phyloP scores from a whole-genome alignment of 2,888 invertebrate species.

The Endotricha flammealis region DNA sequence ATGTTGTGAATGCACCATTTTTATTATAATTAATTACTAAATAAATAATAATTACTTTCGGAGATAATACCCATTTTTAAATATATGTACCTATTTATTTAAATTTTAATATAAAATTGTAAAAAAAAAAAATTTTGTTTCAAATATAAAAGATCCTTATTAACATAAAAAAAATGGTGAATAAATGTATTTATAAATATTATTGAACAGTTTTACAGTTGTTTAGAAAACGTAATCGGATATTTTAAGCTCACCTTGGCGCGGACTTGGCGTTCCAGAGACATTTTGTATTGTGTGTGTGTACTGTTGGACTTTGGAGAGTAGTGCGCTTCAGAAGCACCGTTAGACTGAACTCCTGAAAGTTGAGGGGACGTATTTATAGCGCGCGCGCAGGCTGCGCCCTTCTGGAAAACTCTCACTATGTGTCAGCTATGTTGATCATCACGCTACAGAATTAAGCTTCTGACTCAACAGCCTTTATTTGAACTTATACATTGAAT shows the following conservation, averaged over 20 bases:
- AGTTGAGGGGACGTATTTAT: slow-evolving; percentile 68
- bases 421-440: slow-evolving; percentile 40
- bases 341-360: slow-evolving; percentile 73
- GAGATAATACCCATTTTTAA: too few species aligned
- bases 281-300: slow-evolving; percentile 80
- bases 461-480: slow-evolving; percentile 63
- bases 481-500: slow-evolving; percentile 14
- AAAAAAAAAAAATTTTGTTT: too few species aligned
- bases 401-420: slow-evolving; percentile 69
- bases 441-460: slow-evolving; percentile 47
- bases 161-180: background rate
- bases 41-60: too few species aligned
- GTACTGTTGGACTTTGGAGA: slow-evolving; percentile 36
- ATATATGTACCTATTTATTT: too few species aligned
- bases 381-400: slow-evolving; percentile 56
- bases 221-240: too few species aligned
- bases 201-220: too few species aligned
- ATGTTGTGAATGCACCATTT: too few species aligned
- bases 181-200: background rate
- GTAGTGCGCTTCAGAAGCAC: slow-evolving; percentile 52
- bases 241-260: slow-evolving; percentile 88
- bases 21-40: slow-evolving; percentile 1
- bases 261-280: slow-evolving; percentile 94
- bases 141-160: background rate
- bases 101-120: too few species aligned